A percentile compares a stretch with the other conserved stretches of the same genome.
These are phyloP conservation scores for Cyclina sinensis DNA, from an alignment of 1,140 invertebrate genomes.

Conservation along the genomic window DNA sequence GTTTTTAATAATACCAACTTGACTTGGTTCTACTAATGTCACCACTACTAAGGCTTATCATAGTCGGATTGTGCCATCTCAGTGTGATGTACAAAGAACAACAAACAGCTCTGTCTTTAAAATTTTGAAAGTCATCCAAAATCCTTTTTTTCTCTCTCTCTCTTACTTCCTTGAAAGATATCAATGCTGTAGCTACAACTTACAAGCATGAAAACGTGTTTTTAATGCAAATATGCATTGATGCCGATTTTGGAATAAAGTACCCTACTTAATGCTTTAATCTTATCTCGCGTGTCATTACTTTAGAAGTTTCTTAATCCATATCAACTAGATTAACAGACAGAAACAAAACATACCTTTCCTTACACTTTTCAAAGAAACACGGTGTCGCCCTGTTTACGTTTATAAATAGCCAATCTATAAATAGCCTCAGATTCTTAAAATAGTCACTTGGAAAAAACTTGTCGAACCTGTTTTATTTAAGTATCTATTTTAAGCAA, in stretches of 20 bases:
- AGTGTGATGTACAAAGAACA: too few species aligned
- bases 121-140: too few species aligned
- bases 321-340: background rate
- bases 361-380: background rate
- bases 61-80: too few species aligned
- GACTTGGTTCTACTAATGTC: too few species aligned
- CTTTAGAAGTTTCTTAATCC: background rate
- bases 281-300: background rate
- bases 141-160: too few species aligned
- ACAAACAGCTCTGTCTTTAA: too few species aligned
- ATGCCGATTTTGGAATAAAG: background rate
- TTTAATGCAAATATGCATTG: background rate
- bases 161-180: too few species aligned
- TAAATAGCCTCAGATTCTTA: background rate
- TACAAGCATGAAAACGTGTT: background rate
- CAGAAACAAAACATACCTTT: background rate
- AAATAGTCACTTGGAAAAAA: constrained; percentile 27
- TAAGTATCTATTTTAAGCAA: too few species aligned
- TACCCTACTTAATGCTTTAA: background rate
- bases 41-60: too few species aligned
- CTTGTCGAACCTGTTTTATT: constrained; percentile 54
- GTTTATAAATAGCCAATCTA: background rate
- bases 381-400: constrained; percentile 37
- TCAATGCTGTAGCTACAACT: too few species aligned
- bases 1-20: too few species aligned